These are phyloP conservation scores for Pelecanoides urinatrix DNA, from an alignment of 2,113 vertebrate species.

Conservation along the genomic window DNA sequence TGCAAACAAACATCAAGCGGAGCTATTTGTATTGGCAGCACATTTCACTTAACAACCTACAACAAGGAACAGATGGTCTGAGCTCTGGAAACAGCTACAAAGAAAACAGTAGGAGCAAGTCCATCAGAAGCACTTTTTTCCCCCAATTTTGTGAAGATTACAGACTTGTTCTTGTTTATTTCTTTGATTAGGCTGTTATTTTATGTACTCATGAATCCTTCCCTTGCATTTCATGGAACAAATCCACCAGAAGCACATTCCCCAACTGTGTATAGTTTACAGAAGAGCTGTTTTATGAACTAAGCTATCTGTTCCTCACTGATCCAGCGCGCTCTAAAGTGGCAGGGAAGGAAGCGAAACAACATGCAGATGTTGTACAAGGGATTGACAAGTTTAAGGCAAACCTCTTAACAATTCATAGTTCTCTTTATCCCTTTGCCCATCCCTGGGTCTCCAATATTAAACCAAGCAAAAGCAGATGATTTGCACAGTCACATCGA, in stretches of 20 bases:
- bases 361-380: conserved; percentile 38
- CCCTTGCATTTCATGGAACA: conserved; percentile 58
- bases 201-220: conserved; percentile 70
- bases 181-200: conserved; percentile 77
- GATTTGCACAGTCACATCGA: background rate
- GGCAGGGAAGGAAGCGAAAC: conserved; percentile 9
- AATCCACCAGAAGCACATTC: conserved; percentile 65
- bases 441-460: background rate
- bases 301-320: conserved; percentile 37
- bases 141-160: conserved; percentile 62
- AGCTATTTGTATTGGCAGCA: conserved; percentile 96
- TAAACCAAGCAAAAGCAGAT: background rate
- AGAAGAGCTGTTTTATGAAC: conserved; percentile 43
- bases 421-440: background rate
- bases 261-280: conserved; percentile 50
- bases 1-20: conserved; percentile 94
- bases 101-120: conserved; percentile 73
- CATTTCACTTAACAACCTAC: conserved; percentile 88
- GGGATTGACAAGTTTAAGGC: conserved; percentile 37
- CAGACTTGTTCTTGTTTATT: conserved; percentile 75
- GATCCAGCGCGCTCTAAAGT: conserved; percentile 1
- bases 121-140: conserved; percentile 57
- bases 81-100: conserved; percentile 72
- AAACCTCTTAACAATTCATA: background rate
- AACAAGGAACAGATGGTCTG: conserved; percentile 91